Conservation (phyloP, 2,797 vertebrate genomes). For the Arrhamphus sclerolepis region DNA sequence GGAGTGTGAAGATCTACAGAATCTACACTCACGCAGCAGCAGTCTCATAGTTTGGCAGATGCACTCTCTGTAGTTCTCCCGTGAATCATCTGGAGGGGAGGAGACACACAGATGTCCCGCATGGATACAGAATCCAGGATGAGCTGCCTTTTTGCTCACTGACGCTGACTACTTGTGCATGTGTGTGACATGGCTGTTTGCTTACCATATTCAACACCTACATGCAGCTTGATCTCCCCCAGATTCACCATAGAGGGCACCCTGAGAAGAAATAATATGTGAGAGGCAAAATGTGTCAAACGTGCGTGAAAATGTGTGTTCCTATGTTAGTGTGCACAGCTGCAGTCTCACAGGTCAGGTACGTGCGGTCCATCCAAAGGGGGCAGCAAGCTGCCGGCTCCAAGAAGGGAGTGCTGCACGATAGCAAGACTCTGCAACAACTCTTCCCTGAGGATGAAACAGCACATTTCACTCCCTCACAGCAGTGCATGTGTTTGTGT, state of each 20-base stretch:
- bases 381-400: constrained; percentile 92
- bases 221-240: constrained; percentile 89
- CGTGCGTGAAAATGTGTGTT: constrained; percentile 12
- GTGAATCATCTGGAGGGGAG: constrained; percentile 84
- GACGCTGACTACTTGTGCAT: constrained; percentile 9
- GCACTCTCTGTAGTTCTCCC: constrained; percentile 91
- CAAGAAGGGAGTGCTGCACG: constrained; percentile 94
- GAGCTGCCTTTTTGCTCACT: constrained; percentile 36
- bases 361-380: constrained; percentile 89
- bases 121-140: constrained; percentile 57
- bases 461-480: constrained; percentile 37
- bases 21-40: constrained; percentile 89
- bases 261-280: constrained; percentile 67
- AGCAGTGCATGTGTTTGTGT: constrained; percentile 7
- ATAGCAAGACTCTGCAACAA: constrained; percentile 93
- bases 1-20: constrained; percentile 14
- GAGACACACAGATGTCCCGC: constrained; percentile 51
- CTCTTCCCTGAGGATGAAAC: constrained; percentile 87
- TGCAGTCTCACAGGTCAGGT: constrained; percentile 88
- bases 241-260: constrained; percentile 91
- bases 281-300: constrained; percentile 15
- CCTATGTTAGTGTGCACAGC: constrained; percentile 2
- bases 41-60: constrained; percentile 91
- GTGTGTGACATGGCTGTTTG: constrained; percentile 16
- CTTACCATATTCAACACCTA: constrained; percentile 91